Percentiles rank a stretch among this genome's conserved stretches.
phyloP scores from a whole-genome alignment of 2,888 invertebrate species.

The Rhodophaea formosa region DNA sequence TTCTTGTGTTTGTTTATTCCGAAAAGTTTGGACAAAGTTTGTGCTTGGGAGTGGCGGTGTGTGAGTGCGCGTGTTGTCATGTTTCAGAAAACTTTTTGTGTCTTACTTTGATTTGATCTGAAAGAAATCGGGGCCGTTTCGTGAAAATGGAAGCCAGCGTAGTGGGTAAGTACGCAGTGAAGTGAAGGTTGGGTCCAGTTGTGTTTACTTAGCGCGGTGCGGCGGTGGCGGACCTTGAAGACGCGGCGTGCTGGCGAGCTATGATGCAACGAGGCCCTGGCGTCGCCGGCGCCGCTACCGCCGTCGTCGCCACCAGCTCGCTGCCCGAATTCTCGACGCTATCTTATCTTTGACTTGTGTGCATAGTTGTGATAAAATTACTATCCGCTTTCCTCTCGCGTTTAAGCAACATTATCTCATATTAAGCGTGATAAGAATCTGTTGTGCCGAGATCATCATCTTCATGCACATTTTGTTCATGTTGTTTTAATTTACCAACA shows the following conservation, averaged over 20 bases:
- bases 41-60: conserved; percentile 55
- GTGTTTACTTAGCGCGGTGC: conserved; percentile 10
- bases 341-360: conserved; percentile 60
- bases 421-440: not conserved
- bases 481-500: too few species aligned
- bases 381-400: conserved; percentile 37
- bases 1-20: conserved; percentile 36
- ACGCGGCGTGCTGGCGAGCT: conserved; percentile 21
- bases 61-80: conserved; percentile 63
- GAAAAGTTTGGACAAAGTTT: conserved; percentile 55
- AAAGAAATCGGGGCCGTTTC: conserved; percentile 35
- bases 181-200: not conserved
- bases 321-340: conserved; percentile 34
- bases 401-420: conserved; percentile 36
- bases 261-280: conserved; percentile 8
- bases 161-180: conserved; percentile 57
- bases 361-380: conserved; percentile 46
- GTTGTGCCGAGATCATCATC: too few species aligned
- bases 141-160: conserved; percentile 62
- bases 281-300: not conserved
- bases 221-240: conserved; percentile 22
- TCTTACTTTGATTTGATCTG: conserved; percentile 51
- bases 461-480: too few species aligned
- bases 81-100: conserved; percentile 60
- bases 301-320: conserved; percentile 8